Evolutionary conservation across 2,113 vertebrate species (phyloP), one percentile per base, ranked within the genome.

Genomic region (Calcarius ornatus): DNA sequence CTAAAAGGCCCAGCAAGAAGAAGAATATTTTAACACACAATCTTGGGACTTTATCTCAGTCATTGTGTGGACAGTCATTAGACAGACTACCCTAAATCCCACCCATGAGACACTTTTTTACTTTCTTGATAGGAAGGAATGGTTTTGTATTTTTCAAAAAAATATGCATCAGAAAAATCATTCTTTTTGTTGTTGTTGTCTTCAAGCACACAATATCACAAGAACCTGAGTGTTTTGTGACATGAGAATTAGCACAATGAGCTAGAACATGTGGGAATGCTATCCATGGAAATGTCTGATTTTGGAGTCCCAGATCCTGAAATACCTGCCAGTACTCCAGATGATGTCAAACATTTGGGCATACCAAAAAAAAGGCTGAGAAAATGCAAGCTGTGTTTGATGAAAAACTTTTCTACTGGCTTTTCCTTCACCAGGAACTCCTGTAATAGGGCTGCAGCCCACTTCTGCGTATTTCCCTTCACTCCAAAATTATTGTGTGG

Each of bases 121-220:
- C 3, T 27, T 65, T 88, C 42, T n/a, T 65, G 17, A 38, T 8
- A 31, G 23, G 20, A 71, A 79, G 38, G 57, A 84, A 37, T 7
- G 1, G 4, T 25, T 57, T 70, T 1, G 0, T 54, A 22, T 40
- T 86, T 43, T 86, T 60, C 2, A 71, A 43, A 84, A 42, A 15
- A 38, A 33, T 2, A n/a, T 13, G 0, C 3, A 23, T 56, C 2
- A 4, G 33, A 17, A 66, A 53, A 23, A 25, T 9, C 1, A 5
- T n/a, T 28, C 0, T 23, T 35, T 12, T 76, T 40, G 4, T 13
- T 42, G 11, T 37, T 28, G 11, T 13, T 59, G 17, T 37, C 16
- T 80, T 75, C 53, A 43, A 86, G 8, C 15, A 50, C 0, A 0
- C 7, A 60, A 5, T 47, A 51, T 21, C 8, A 48, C 5, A 60